A percentile compares a stretch with the other conserved stretches of the same genome.
Conservation (phyloP, 1,140 invertebrate genomes). For the Gryon sp. region DNA sequence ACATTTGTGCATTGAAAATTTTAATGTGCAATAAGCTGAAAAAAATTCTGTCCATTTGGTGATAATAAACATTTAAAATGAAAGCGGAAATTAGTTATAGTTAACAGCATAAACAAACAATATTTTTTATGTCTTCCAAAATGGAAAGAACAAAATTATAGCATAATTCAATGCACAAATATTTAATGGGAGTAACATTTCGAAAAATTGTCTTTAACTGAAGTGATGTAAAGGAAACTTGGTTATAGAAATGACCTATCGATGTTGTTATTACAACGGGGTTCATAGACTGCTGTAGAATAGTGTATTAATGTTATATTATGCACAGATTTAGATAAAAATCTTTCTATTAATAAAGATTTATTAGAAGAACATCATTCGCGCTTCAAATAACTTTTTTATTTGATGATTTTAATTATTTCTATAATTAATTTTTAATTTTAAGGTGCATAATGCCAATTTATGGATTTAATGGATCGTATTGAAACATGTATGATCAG, state of each 20-base stretch:
- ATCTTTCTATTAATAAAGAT: constrained; percentile 13
- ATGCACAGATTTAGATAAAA: constrained; percentile 52
- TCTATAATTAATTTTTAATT: no score
- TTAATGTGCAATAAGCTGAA: not conserved
- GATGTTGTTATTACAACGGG: constrained; percentile 63
- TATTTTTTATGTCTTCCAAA: constrained; percentile 6
- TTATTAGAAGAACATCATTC: constrained; percentile 22
- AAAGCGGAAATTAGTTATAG: no score
- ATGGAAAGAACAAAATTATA: not conserved
- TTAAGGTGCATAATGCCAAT: no score
- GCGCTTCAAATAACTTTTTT: constrained; percentile 15
- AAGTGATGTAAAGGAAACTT: constrained; percentile 52
- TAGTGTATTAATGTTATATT: constrained; percentile 68
- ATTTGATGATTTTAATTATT: constrained; percentile 3
- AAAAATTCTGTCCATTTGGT: not conserved
- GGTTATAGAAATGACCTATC: constrained; percentile 54
- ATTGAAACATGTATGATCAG: constrained; percentile 29
- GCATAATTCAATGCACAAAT: constrained; percentile 42
- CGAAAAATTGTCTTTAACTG: constrained; percentile 4
- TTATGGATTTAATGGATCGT: no score
- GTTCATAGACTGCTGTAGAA: constrained; percentile 74
- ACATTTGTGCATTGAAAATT: constrained; percentile 22
- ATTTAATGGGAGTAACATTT: constrained; percentile 9
- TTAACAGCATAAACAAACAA: not conserved
- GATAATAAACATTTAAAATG: not conserved